Conservation (phyloP, 1,140 invertebrate species). For the Cheumatopsyche charites region DNA sequence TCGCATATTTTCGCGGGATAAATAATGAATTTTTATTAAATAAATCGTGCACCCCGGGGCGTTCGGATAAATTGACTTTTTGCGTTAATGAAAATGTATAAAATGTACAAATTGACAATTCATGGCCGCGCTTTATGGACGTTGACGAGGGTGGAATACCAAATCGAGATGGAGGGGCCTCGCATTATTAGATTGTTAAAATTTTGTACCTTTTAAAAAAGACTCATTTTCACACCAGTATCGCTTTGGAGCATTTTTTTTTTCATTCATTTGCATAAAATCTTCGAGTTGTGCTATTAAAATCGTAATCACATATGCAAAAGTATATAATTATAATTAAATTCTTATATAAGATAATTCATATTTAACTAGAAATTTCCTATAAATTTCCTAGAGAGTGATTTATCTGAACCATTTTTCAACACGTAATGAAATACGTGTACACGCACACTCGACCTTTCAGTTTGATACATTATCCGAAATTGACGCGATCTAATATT, state of each 20-base stretch:
- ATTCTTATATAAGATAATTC: not conserved
- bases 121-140: not conserved
- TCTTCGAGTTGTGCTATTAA: too few relatives aligned
- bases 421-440: conserved; percentile 9
- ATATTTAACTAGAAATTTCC: not conserved
- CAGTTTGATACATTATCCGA: conserved; percentile 15
- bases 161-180: not conserved
- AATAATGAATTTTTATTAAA: too few relatives aligned
- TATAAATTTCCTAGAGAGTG: not conserved
- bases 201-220: too few relatives aligned
- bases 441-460: conserved; percentile 2
- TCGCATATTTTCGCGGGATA: too few relatives aligned
- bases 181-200: conserved; percentile 10
- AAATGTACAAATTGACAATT: conserved; percentile 7
- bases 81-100: not conserved
- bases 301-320: not conserved
- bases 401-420: conserved; percentile 10
- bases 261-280: too few relatives aligned
- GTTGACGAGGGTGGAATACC: not conserved
- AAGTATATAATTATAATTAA: not conserved
- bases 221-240: too few relatives aligned
- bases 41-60: too few relatives aligned
- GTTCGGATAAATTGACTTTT: conserved; percentile 2
- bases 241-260: too few relatives aligned
- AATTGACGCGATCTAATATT: conserved; percentile 12